Evolutionary conservation across 2,113 vertebrate genomes (phyloP), one percentile per base, ranked within the genome.

Genomic region (Thermophis baileyi): DNA sequence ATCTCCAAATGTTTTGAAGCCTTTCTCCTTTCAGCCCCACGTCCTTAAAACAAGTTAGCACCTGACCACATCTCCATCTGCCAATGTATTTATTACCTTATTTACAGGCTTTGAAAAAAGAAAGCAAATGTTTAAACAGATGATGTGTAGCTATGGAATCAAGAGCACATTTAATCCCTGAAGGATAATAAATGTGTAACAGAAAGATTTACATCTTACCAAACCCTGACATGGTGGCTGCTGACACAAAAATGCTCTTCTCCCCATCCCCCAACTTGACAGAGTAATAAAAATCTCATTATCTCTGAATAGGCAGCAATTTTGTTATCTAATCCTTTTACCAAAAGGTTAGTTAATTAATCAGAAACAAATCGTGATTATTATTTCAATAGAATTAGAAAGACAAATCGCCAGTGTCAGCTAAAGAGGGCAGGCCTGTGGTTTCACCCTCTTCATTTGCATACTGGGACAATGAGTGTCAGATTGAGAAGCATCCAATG

Each of bases 271-370:
- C 88, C 93, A 90, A 93, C 97, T 97, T 98, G 97, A 97, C 97
- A 97, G 96, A 97, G 97, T 97, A 97, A 98, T 98, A 98, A 98
- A 98, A 98, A 98, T 97, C 98, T 98, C 97, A 98, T 98, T 98
- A 98, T 98, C 97, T 97, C 95, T 97, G 97, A 98, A 98, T 98
- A 98, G 97, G 96, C 97, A 97, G 97, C 97, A 98, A 98, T 98
- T 98, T 98, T 95, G 94, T 98, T 97, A 98, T 98, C 97, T 97
- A 98, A 98, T 98, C 97, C 97, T 98, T 98, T 98, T 96, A 97
- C 97, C 97, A 97, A 98, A 98, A 98, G 97, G 97, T 98, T 97
- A 98, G 97, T 98, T 98, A 97, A 98, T 98, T 98, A 97, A 98
- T 98, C 97, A 98, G 97, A 97, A 98, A 98, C 97, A 98, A 98